A percentile compares a stretch with the other conserved stretches of the same genome.
Conservation (phyloP, 2,113 vertebrate species). For the Tachysurus fulvidraco region DNA sequence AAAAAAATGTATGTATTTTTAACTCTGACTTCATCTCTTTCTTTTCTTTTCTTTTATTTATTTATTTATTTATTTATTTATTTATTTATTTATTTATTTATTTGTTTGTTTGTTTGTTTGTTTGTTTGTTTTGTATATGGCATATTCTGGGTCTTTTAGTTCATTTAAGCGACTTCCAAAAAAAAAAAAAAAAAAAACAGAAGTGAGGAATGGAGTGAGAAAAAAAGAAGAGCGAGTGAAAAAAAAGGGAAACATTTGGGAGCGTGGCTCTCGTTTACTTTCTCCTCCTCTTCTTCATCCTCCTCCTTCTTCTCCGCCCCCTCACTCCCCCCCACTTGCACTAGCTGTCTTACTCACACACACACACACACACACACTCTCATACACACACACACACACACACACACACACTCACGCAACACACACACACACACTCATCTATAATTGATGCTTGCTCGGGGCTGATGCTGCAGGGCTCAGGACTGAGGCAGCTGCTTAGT, state of each 20-base stretch:
- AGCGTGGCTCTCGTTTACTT: constrained; percentile 58
- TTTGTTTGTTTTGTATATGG: neutral
- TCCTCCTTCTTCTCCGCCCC: constrained; percentile 66
- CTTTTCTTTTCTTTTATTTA: neutral
- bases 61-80: neutral
- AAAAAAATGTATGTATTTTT: neutral
- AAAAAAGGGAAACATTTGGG: constrained; percentile 63
- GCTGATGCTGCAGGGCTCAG: constrained; percentile 81
- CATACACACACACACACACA: constrained; percentile 57
- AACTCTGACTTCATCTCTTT: too few species aligned
- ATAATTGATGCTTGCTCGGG: constrained; percentile 76
- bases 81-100: neutral
- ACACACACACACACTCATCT: constrained; percentile 65
- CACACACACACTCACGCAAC: constrained; percentile 51
- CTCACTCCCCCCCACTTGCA: constrained; percentile 52
- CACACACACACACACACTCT: constrained; percentile 41
- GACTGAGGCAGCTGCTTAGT: constrained; percentile 80
- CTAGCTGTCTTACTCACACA: constrained; percentile 43
- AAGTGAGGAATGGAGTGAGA: neutral
- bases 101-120: too few species aligned
- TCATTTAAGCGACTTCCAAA: neutral
- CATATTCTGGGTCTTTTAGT: too few species aligned
- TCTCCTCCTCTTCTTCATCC: neutral
- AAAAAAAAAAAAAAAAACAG: neutral
- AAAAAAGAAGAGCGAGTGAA: constrained; percentile 12